These are phyloP conservation scores for Anguilla megastoma DNA, from an alignment of 2,797 vertebrate genomes.

Conservation along the genomic window DNA sequence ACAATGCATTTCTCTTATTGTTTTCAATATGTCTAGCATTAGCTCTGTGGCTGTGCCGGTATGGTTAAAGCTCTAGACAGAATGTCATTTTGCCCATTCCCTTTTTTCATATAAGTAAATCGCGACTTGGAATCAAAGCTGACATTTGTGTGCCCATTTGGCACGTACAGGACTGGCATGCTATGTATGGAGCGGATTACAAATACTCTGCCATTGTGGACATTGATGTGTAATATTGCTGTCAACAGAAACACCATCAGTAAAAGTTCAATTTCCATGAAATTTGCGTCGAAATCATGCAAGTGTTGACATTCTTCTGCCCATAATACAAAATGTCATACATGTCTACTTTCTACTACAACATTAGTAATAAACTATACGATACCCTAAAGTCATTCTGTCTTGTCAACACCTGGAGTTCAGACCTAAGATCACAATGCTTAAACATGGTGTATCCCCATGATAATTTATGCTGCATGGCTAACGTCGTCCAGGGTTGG, in stretches of 20 bases:
- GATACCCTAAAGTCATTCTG: neutral
- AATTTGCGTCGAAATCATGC: neutral
- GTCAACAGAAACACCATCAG: neutral
- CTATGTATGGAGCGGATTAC: neutral
- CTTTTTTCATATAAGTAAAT: neutral
- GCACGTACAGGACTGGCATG: neutral
- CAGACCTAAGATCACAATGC: neutral
- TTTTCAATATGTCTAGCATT: neutral
- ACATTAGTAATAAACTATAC: too few species aligned
- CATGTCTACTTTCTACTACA: neutral
- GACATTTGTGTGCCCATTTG: neutral
- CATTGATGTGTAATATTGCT: neutral
- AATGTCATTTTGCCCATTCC: neutral
- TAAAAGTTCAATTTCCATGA: neutral
- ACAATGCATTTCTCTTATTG: neutral
- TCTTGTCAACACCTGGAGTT: neutral
- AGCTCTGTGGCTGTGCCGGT: neutral
- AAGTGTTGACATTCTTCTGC: neutral
- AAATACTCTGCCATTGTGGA: constrained; percentile 2
- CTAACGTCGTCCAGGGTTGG: too few species aligned
- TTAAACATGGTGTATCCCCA: neutral
- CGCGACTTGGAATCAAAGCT: neutral
- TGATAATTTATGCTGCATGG: too few species aligned
- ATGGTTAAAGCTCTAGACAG: neutral
- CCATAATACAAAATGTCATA: neutral